Base-by-base conservation (phyloP, 2,888 invertebrate genomes). In the Drosophila niveifrons region DNA sequence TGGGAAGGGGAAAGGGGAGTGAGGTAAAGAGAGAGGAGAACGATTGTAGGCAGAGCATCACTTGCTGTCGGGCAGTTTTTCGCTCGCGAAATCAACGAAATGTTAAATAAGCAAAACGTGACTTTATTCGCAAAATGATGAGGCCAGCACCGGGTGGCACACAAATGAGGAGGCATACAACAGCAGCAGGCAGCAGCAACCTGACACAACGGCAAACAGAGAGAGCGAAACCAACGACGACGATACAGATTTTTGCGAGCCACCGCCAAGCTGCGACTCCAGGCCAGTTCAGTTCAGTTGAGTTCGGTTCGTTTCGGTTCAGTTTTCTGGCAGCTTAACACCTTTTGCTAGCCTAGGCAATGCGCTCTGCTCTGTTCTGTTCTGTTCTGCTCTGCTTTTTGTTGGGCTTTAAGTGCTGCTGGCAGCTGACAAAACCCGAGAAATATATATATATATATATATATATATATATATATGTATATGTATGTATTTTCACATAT, bases 91-190 rank as follows among this genome's bases (percentile, higher is more conserved):
- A 78, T 86, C 83, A 88, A 74, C 84, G 78, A 88, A 84, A 86
- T 88, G 89, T 88, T 83, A 88, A 84, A 87, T 87, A 89, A 84
- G 84, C 89, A 89, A 78, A 89, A 89, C 84, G 84, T 87, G 84
- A 84, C 84, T 81, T 87, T 89, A 81, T 89, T 87, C 70, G 62
- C 66, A 84, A 88, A 88, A 83, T 83, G 81, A 83, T 83, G 88
- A 68, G 67, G 50, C 66, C 57, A 67, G 66, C 70, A 67, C 65
- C 68, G 62, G 51, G 23, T 36, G 23, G 3, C 10, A 3, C 23
- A 7, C 7, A 18, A 10, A 13, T 3, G 10, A 15, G 31, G 1
- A 6, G 43, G 7, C 15, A 6, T n/a, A n/a, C n/a, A 6, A 9
- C 31, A 4, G 46, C 46, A 28, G 18, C n/a, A 17, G 9, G 10